A percentile compares a stretch with the other conserved stretches of the same genome.
Conservation (phyloP, 2,888 invertebrate species). For the Dryobota labecula region DNA sequence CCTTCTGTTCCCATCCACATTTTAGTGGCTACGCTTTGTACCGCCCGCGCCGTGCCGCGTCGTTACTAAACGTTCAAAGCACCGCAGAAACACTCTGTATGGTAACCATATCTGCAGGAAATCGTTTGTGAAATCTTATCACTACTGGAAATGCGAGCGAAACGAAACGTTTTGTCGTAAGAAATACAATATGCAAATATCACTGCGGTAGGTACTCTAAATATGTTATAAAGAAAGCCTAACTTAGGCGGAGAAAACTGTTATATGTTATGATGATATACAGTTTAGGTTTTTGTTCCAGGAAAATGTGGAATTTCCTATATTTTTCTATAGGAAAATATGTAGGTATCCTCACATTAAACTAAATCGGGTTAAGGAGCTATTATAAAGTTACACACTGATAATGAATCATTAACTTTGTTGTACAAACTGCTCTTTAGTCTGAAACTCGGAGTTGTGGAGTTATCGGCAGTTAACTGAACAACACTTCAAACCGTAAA, state of each 20-base stretch:
- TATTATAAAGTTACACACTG: background rate
- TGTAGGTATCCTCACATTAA: background rate
- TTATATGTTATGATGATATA: no score
- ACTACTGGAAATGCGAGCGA: background rate
- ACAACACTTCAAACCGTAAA: slow-evolving; percentile 18
- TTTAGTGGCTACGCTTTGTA: background rate
- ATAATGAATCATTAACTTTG: background rate
- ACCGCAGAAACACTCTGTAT: slow-evolving; percentile 34
- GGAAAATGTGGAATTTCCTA: no score
- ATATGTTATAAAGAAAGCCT: background rate
- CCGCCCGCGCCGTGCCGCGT: background rate
- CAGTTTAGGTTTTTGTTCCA: background rate
- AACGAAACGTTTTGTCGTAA: background rate
- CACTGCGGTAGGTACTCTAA: no score
- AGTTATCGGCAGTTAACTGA: slow-evolving; percentile 14
- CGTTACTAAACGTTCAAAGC: slow-evolving; percentile 15
- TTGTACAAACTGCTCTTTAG: background rate
- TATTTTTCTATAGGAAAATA: background rate
- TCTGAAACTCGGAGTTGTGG: background rate
- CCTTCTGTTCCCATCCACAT: no score
- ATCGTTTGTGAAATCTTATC: slow-evolving; percentile 37
- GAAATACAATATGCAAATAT: slow-evolving; percentile 8
- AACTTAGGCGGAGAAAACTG: background rate
- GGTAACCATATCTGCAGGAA: slow-evolving; percentile 34
- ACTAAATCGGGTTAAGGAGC: background rate